Conservation (phyloP, 2,888 invertebrate species). For the Andrena camellia region DNA sequence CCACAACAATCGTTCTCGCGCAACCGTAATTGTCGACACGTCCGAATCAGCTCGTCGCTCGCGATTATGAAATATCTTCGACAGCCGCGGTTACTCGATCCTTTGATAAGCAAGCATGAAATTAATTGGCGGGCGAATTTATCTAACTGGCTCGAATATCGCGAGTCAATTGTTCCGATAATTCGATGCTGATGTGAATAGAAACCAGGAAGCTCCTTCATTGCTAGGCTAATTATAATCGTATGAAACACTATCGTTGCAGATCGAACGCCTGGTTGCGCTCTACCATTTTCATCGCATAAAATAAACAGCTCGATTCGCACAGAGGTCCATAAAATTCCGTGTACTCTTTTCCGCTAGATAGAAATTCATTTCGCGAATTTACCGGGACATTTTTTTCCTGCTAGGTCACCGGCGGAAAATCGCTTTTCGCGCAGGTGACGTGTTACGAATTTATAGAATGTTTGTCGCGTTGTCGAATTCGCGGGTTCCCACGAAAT, state of each 20-base stretch:
- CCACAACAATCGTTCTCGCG: not conserved
- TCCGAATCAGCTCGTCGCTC: not conserved
- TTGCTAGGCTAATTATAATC: not conserved
- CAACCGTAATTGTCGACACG: not conserved
- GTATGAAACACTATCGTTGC: not conserved
- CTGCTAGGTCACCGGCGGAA: slow-evolving; percentile 5
- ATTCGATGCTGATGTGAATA: not conserved
- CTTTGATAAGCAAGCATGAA: slow-evolving; percentile 19
- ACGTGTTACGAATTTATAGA: slow-evolving; percentile 39
- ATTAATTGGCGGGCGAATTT: slow-evolving; percentile 34
- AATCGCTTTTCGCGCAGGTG: slow-evolving; percentile 34
- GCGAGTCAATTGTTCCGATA: not conserved
- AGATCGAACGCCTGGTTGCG: too few relatives aligned
- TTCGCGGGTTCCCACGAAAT: slow-evolving; percentile 2
- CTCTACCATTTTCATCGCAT: not conserved
- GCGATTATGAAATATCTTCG: slow-evolving; percentile 14
- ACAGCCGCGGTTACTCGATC: slow-evolving; percentile 7
- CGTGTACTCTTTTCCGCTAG: slow-evolving; percentile 1
- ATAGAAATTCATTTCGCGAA: slow-evolving; percentile 19
- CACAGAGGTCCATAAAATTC: not conserved
- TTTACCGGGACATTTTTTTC: slow-evolving; percentile 21
- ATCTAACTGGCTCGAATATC: slow-evolving; percentile 2
- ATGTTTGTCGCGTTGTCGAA: slow-evolving; percentile 39
- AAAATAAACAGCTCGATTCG: not conserved
- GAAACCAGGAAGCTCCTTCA: not conserved